Evolutionary conservation across 2,888 invertebrate species (phyloP).

Genomic region (Drosophila nigricruria): DNA sequence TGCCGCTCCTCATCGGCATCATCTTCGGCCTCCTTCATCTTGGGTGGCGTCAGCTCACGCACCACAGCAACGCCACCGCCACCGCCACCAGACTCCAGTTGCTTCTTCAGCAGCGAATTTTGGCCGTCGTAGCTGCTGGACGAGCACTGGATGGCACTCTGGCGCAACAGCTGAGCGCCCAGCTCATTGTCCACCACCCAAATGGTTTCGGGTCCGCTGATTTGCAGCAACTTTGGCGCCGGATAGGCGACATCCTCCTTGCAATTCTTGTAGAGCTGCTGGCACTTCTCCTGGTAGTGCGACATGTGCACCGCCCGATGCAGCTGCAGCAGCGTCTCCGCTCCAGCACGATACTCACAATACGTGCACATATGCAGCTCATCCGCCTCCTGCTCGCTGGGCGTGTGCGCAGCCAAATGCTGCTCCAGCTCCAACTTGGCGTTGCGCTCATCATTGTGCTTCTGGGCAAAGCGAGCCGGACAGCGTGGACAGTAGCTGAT

Average conservation of each 20-base stretch:
- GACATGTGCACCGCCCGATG: constrained; percentile 91
- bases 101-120: constrained; percentile 83
- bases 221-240: constrained; percentile 87
- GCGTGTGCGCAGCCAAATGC: constrained; percentile 87
- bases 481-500: constrained; percentile 92
- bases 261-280: constrained; percentile 89
- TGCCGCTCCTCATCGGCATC: constrained; percentile 63
- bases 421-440: constrained; percentile 90
- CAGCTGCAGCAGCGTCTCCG: constrained; percentile 89
- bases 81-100: constrained; percentile 74
- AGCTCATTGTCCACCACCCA: constrained; percentile 84
- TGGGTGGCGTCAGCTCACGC: constrained; percentile 34
- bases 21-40: constrained; percentile 48
- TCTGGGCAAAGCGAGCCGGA: constrained; percentile 90
- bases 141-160: constrained; percentile 39
- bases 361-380: constrained; percentile 88
- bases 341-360: constrained; percentile 91
- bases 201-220: constrained; percentile 81
- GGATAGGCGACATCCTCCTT: constrained; percentile 88
- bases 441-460: constrained; percentile 85
- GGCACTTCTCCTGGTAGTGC: constrained; percentile 92
- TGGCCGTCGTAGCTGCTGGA: constrained; percentile 68
- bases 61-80: constrained; percentile 11
- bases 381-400: constrained; percentile 41
- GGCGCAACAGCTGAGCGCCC: constrained; percentile 55